Evolutionary conservation across 2,797 vertebrate species (phyloP).

Genomic region (Anolis apletophallus): DNA sequence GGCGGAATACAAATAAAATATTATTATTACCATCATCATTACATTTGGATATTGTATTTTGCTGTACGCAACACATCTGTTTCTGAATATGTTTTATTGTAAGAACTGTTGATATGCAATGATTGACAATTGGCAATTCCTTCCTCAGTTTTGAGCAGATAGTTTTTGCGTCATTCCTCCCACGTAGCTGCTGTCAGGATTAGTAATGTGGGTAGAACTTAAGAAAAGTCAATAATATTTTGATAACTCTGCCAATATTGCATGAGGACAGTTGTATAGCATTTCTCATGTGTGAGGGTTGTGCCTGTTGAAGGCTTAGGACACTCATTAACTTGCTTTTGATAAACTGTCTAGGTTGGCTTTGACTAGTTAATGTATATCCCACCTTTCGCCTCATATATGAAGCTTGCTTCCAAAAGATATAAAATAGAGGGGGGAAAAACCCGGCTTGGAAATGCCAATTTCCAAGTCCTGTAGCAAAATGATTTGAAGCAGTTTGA

Average conservation of each 20-base stretch:
- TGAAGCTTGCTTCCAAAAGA: too few relatives aligned
- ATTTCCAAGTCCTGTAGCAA: too few relatives aligned
- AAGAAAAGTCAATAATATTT: neutral
- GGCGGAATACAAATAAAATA: too few relatives aligned
- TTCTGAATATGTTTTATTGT: too few relatives aligned
- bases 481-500: too few relatives aligned
- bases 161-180: neutral
- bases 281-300: neutral
- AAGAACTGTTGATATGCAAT: neutral
- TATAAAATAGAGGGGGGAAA: too few relatives aligned
- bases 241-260: neutral
- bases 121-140: neutral
- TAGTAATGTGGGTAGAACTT: neutral
- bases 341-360: neutral
- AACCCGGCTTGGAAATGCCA: too few relatives aligned
- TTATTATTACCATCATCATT: too few relatives aligned
- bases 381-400: too few relatives aligned
- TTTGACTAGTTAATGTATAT: too few relatives aligned
- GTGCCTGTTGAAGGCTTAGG: neutral
- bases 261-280: neutral
- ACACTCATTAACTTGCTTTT: neutral
- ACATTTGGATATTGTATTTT: too few relatives aligned
- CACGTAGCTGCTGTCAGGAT: neutral
- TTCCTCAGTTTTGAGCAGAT: neutral
- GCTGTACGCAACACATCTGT: too few relatives aligned